These are phyloP conservation scores for Hyles lineata DNA, from an alignment of 2,888 invertebrate genomes.

Conservation along the genomic window DNA sequence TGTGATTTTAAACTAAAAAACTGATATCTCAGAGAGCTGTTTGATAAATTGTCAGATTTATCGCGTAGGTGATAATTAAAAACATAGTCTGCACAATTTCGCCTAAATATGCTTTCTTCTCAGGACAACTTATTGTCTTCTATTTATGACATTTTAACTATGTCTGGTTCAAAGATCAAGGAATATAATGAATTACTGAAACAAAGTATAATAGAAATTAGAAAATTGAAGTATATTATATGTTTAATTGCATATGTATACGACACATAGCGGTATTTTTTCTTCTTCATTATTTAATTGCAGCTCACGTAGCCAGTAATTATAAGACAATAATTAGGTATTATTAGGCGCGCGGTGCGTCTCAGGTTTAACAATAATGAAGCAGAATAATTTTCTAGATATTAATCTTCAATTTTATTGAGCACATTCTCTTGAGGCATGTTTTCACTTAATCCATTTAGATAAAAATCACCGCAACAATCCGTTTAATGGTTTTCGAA, in stretches of 20 bases:
- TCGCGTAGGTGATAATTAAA: too few species aligned
- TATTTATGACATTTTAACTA: too few species aligned
- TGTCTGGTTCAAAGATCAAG: too few species aligned
- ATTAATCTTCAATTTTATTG: constrained; percentile 57
- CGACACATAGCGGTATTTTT: background rate
- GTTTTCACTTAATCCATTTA: constrained; percentile 71
- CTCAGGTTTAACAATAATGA: constrained; percentile 2
- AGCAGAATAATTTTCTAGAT: constrained; percentile 45
- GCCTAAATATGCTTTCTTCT: too few species aligned
- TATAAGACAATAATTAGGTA: background rate
- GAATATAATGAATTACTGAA: too few species aligned
- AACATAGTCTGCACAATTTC: too few species aligned
- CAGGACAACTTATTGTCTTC: too few species aligned
- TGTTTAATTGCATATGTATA: background rate
- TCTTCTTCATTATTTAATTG: background rate
- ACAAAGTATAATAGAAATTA: too few species aligned
- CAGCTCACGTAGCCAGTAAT: background rate
- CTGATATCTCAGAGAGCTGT: too few species aligned
- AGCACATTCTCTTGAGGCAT: constrained; percentile 54
- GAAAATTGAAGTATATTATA: too few species aligned
- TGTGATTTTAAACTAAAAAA: too few species aligned
- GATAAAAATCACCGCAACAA: constrained; percentile 63
- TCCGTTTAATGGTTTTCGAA: constrained; percentile 57
- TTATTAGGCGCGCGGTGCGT: background rate
- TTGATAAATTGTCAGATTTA: too few species aligned